Evolutionary conservation across 2,797 vertebrate species (phyloP).

Genomic region (Chromis chromis): DNA sequence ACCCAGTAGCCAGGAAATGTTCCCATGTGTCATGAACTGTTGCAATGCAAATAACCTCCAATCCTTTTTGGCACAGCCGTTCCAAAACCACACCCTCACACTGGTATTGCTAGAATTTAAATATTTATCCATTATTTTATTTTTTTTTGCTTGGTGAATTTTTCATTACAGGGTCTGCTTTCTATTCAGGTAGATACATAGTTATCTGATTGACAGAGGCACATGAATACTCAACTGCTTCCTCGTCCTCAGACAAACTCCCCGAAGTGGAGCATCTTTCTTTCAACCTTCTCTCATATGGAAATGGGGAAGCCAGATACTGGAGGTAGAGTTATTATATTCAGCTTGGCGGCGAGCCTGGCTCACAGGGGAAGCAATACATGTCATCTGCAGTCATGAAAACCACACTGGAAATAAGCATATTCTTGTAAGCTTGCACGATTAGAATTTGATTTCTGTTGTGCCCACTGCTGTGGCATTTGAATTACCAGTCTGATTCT

Average conservation of each 20-base stretch:
- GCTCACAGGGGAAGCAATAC: constrained; percentile 34
- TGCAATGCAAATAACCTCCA: constrained; percentile 46
- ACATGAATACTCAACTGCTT: constrained; percentile 33
- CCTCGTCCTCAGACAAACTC: constrained; percentile 41
- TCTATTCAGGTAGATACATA: constrained; percentile 38
- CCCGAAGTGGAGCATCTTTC: constrained; percentile 25
- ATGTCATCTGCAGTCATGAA: constrained; percentile 39
- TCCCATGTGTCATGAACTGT: constrained; percentile 31
- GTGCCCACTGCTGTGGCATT: constrained; percentile 32
- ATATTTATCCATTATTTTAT: constrained; percentile 60
- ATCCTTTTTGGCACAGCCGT: constrained; percentile 1
- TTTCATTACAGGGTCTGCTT: constrained; percentile 36
- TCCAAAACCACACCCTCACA: constrained; percentile 7
- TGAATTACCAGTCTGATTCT: constrained; percentile 49
- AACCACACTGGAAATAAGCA: constrained; percentile 36
- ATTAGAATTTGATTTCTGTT: constrained; percentile 58
- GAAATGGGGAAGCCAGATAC: constrained; percentile 38
- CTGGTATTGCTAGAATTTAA: constrained; percentile 29
- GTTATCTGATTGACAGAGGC: constrained; percentile 57
- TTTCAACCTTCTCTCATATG: constrained; percentile 40
- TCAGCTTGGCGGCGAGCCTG: constrained; percentile 36
- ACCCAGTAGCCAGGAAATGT: background rate
- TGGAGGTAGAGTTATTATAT: constrained; percentile 48
- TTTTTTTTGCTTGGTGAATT: constrained; percentile 16
- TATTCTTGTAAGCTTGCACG: constrained; percentile 35